Base-by-base conservation (phyloP, 2,797 vertebrate genomes). In the Malurus leucopterus region DNA sequence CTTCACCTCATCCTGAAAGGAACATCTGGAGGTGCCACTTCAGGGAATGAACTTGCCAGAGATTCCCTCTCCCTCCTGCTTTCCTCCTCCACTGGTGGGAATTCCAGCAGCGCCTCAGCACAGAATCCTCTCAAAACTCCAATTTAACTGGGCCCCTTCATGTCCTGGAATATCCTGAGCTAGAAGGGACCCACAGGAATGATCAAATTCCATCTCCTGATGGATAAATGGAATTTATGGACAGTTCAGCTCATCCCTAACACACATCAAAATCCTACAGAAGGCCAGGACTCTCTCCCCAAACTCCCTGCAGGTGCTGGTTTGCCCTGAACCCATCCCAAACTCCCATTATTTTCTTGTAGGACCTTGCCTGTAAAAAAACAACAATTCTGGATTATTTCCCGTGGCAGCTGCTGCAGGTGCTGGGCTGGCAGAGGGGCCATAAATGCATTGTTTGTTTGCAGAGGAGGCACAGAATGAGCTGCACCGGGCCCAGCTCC, bases 401-500 rank as follows among this genome's bases (percentile, higher is more conserved):
- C 53, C 75, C 14, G 23, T 2, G 11, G 71, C 74, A 84, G 91
- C 71, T 88, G 74, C 11, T 55, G 84, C 34, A 82, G 84, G 53
- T 27, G 72, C 41, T 38, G 61, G 69, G 62, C 26, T 30, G 44
- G 26, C 79, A 85, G 82, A 82, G 46, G 4, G 38, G 61, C 12
- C 34, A 64, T 61, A 26, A 20, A 24, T 13, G 23, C 11, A 57
- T 1, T 86, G 81, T 94, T 88, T 78, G n/a, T 41, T 36, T 84
- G 84, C 82, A 69, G 67, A 84, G 78, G 75, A 91, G 84, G 86
- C 64, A 34, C 63, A 47, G 86, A n/a, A 29, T 0, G 15, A 88
- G 67, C 81, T 62, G 76, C 19, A 2, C 54, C 16, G 77, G 18
- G 57, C 69, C 58, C 69, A 43, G 40, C 41, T 24, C 7, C 58